phyloP scores from a whole-genome alignment of 2,113 vertebrate species.

The Piprites chloris region DNA sequence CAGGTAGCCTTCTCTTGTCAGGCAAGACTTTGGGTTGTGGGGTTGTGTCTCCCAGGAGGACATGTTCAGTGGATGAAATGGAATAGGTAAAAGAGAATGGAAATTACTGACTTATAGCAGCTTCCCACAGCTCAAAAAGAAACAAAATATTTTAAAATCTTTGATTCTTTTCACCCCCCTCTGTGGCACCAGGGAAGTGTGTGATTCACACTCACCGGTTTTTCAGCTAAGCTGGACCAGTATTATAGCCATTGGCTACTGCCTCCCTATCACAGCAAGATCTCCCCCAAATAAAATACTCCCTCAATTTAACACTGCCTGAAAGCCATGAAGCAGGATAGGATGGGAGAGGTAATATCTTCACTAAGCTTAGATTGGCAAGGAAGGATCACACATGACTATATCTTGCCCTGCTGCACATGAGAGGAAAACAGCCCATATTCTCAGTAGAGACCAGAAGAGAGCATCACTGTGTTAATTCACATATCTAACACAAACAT shows the following conservation, averaged over 20 bases:
- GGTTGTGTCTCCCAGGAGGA: not conserved
- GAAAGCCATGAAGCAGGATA: not conserved
- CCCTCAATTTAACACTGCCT: not conserved
- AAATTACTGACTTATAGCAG: not conserved
- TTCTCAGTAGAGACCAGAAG: not conserved
- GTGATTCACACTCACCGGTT: not conserved
- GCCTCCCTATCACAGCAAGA: not conserved
- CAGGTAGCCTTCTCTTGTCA: not conserved
- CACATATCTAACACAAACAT: rapidly evolving
- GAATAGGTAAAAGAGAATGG: not conserved
- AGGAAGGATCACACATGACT: not conserved
- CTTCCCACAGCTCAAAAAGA: not conserved
- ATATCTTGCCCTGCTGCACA: rapidly evolving
- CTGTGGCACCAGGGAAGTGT: not conserved
- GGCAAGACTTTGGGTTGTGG: not conserved
- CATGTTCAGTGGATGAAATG: not conserved
- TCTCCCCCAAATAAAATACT: not conserved
- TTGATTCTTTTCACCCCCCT: not conserved
- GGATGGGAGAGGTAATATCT: not conserved
- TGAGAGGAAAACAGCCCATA: not conserved
- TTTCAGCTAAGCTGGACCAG: not conserved
- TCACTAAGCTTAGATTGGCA: not conserved
- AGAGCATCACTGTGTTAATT: not conserved
- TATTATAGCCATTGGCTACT: not conserved
- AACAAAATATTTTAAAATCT: not conserved